These are phyloP conservation scores for Oreortyx pictus DNA, from an alignment of 2,797 vertebrate species.

Conservation along the genomic window DNA sequence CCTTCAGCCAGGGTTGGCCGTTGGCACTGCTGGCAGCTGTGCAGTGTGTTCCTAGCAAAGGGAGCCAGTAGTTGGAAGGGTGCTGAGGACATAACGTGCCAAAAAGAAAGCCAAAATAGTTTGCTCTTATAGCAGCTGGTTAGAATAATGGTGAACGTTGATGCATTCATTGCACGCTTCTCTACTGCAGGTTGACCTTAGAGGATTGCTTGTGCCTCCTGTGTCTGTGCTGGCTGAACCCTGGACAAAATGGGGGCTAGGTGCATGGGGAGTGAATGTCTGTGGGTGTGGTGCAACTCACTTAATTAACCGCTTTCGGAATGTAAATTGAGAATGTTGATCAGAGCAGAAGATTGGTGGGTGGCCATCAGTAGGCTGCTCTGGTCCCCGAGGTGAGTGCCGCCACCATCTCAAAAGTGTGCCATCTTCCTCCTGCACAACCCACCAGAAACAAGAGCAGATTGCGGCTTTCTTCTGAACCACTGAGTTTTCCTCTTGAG, in stretches of 20 bases:
- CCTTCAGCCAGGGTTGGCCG: neutral
- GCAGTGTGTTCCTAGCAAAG: neutral
- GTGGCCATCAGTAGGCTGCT: neutral
- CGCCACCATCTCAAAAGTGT: neutral
- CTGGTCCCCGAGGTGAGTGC: neutral
- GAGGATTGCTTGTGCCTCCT: neutral
- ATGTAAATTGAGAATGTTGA: neutral
- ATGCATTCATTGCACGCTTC: neutral
- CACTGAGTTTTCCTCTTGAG: neutral
- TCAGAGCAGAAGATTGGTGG: neutral
- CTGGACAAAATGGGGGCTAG: neutral
- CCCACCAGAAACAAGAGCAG: neutral
- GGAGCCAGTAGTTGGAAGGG: neutral
- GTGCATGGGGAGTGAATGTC: neutral
- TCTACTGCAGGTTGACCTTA: neutral
- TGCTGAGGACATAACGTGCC: neutral
- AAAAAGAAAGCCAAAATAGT: neutral
- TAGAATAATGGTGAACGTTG: neutral
- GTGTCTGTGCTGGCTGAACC: neutral
- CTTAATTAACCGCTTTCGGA: neutral
- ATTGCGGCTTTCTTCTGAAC: no score
- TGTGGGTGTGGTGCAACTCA: neutral
- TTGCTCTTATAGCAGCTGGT: neutral
- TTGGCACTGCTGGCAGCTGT: neutral
- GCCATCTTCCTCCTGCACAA: neutral